Percentiles rank a stretch among this genome's conserved stretches.
Conservation (phyloP, 2,888 invertebrate genomes). For the Apotomis betuletana region DNA sequence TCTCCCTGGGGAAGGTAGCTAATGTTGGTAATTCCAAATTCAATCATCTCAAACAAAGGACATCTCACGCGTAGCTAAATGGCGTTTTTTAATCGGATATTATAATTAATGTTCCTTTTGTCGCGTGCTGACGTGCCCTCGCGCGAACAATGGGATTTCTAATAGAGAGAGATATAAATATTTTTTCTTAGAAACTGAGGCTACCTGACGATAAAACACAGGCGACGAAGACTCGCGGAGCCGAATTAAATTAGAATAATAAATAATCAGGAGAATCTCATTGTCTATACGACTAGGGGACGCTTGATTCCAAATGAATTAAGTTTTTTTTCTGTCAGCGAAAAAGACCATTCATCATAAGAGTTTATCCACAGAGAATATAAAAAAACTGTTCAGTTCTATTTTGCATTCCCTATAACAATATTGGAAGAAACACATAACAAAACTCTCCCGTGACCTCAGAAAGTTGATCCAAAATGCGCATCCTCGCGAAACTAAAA, state of each 20-base stretch:
- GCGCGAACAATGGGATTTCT: slow-evolving; percentile 82
- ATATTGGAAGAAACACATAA: slow-evolving; percentile 50
- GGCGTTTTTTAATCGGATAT: slow-evolving; percentile 84
- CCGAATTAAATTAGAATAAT: slow-evolving; percentile 80
- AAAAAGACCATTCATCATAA: background rate
- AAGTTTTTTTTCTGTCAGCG: slow-evolving; percentile 24
- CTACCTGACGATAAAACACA: slow-evolving; percentile 82
- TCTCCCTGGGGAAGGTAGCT: slow-evolving; percentile 68
- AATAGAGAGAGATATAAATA: slow-evolving; percentile 82
- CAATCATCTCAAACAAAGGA: slow-evolving; percentile 82
- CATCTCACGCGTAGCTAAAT: slow-evolving; percentile 79
- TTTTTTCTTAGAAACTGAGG: slow-evolving; percentile 79
- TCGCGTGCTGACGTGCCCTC: slow-evolving; percentile 82
- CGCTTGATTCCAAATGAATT: slow-evolving; percentile 52
- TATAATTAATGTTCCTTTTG: slow-evolving; percentile 85
- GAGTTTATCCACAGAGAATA: background rate
- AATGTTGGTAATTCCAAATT: slow-evolving; percentile 80
- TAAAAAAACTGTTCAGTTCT: background rate
- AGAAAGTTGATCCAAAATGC: slow-evolving; percentile 57
- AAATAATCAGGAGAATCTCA: slow-evolving; percentile 62
- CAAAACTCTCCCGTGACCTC: slow-evolving; percentile 61
- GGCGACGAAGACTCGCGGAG: slow-evolving; percentile 70
- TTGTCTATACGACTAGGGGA: slow-evolving; percentile 52
- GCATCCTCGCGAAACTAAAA: slow-evolving; percentile 68
- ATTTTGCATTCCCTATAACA: slow-evolving; percentile 1